These are phyloP conservation scores for Oncopodura yosiiana DNA, from an alignment of 1,140 invertebrate species.

Conservation along the genomic window DNA sequence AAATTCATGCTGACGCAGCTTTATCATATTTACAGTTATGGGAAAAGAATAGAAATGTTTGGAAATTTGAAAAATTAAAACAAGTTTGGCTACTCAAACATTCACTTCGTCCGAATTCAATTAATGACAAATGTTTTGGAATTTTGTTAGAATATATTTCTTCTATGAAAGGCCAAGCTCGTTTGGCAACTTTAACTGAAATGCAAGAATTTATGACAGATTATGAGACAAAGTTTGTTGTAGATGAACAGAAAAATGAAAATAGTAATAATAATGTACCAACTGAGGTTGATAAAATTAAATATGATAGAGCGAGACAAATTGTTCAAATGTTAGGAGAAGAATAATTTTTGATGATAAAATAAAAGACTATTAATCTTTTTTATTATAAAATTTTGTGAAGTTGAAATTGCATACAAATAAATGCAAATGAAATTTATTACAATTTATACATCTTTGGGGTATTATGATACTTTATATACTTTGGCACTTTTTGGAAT, in stretches of 20 bases:
- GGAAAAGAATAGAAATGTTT: slow-evolving; percentile 55
- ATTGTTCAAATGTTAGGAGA: slow-evolving; percentile 43
- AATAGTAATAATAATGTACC: slow-evolving; percentile 17
- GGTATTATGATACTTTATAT: too few relatives aligned
- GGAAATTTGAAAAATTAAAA: slow-evolving; percentile 66
- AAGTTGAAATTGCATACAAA: slow-evolving; percentile 22
- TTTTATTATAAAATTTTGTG: slow-evolving; percentile 1
- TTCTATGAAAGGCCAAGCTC: slow-evolving; percentile 53
- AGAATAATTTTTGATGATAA: slow-evolving; percentile 1
- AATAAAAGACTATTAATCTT: not conserved
- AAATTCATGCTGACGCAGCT: slow-evolving; percentile 6
- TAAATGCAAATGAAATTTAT: not conserved
- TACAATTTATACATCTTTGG: too few relatives aligned
- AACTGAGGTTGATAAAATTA: slow-evolving; percentile 38
- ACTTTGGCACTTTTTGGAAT: too few relatives aligned
- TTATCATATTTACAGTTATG: slow-evolving; percentile 41
- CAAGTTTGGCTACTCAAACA: slow-evolving; percentile 63
- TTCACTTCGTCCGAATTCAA: slow-evolving; percentile 49
- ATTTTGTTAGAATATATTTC: slow-evolving; percentile 59
- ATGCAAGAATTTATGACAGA: slow-evolving; percentile 54
- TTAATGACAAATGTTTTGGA: slow-evolving; percentile 52
- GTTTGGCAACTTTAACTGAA: slow-evolving; percentile 49
- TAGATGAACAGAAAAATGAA: not conserved
- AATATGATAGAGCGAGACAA: slow-evolving; percentile 46
- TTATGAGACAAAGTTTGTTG: slow-evolving; percentile 47